These are phyloP conservation scores for Glaucidium brasilianum DNA, from an alignment of 2,113 vertebrate species.

Conservation along the genomic window DNA sequence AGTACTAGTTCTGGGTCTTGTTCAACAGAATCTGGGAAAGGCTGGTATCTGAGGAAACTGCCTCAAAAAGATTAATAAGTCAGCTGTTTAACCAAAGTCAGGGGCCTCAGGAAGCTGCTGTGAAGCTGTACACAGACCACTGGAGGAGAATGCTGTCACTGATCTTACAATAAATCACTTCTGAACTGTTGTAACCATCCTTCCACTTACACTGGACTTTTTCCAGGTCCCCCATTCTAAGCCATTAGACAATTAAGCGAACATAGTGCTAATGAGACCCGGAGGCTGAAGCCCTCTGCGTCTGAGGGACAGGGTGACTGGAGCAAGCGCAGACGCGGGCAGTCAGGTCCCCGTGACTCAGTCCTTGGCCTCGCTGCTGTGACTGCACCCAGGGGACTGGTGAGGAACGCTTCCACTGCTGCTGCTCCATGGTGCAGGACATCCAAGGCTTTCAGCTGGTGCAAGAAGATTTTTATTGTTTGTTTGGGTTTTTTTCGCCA, in stretches of 20 bases:
- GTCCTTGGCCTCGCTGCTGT: neutral
- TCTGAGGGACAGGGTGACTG: neutral
- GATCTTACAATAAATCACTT: neutral
- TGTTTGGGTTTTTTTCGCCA: neutral
- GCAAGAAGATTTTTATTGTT: neutral
- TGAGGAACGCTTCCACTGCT: neutral
- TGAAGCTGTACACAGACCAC: too few species aligned
- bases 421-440: neutral
- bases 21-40: neutral
- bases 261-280: accelerated
- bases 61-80: neutral
- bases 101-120: neutral
- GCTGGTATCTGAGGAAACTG: neutral
- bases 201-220: neutral
- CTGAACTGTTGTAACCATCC: neutral
- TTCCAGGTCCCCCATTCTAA: neutral
- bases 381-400: neutral
- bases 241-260: neutral
- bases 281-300: neutral
- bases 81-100: neutral
- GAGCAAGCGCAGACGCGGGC: neutral
- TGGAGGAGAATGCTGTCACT: neutral
- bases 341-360: neutral
- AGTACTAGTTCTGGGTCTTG: neutral
- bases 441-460: neutral